These are phyloP conservation scores for Thunnus thynnus DNA, from an alignment of 2,113 vertebrate species.

Conservation along the genomic window DNA sequence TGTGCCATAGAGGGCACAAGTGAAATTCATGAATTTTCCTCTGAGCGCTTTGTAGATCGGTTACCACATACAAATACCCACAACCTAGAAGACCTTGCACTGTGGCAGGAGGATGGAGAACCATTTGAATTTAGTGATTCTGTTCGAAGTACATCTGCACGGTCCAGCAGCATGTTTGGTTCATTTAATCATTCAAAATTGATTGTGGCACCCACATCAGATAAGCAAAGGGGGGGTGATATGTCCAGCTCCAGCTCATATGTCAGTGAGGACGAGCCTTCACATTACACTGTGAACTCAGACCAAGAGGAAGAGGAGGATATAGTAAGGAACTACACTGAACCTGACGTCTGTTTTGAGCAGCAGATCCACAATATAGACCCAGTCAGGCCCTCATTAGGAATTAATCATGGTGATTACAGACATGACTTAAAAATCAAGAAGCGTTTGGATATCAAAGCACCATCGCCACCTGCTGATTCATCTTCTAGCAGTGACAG, in stretches of 20 bases:
- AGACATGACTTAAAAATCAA: constrained; percentile 28
- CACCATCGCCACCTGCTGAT: not conserved
- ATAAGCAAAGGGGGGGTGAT: constrained; percentile 40
- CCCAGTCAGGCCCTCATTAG: not conserved
- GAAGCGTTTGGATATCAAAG: constrained; percentile 9
- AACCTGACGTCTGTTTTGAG: not conserved
- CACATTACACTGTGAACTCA: constrained; percentile 72
- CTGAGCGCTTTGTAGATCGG: constrained; percentile 67
- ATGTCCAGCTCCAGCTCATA: constrained; percentile 69
- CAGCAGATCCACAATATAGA: not conserved
- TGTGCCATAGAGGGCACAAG: constrained; percentile 7
- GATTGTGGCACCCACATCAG: constrained; percentile 14
- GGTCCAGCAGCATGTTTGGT: constrained; percentile 56
- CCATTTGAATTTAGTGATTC: constrained; percentile 85
- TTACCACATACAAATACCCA: constrained; percentile 47
- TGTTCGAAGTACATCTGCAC: constrained; percentile 59
- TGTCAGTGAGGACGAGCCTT: constrained; percentile 69
- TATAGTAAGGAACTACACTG: not conserved
- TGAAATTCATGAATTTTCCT: constrained; percentile 53
- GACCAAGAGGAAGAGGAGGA: constrained; percentile 47
- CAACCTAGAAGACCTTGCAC: constrained; percentile 51
- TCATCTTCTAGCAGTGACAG: constrained; percentile 37
- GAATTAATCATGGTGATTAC: not conserved
- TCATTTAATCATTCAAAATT: constrained; percentile 51
- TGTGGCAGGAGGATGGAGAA: constrained; percentile 79